Percentiles rank a stretch among this genome's conserved stretches.
phyloP scores from a whole-genome alignment of 2,797 vertebrate species.

The Molossus alvarezi region DNA sequence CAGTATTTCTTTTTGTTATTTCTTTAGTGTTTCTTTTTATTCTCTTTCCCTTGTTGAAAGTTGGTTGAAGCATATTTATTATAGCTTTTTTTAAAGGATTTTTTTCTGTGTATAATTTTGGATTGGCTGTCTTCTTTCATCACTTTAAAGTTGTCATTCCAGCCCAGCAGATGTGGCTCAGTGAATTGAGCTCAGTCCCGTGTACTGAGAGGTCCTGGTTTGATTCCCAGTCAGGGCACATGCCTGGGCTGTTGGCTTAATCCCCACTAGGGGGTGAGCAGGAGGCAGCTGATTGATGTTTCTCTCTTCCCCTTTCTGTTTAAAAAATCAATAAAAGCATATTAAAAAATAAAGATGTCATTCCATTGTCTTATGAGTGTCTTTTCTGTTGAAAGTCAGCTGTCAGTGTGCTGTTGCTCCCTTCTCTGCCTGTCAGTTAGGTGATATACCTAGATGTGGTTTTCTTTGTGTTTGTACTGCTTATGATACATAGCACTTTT shows the following conservation, averaged over 20 bases:
- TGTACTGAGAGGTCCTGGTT: too few relatives aligned
- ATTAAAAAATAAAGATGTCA: not conserved
- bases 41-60: constrained; percentile 50
- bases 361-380: not conserved
- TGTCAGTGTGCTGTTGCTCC: not conserved
- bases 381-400: not conserved
- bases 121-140: not conserved
- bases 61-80: constrained; percentile 57
- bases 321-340: too few relatives aligned
- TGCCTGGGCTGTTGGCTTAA: too few relatives aligned
- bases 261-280: too few relatives aligned
- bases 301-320: too few relatives aligned
- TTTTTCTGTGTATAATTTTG: not conserved
- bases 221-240: too few relatives aligned
- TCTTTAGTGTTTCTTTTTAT: constrained; percentile 48
- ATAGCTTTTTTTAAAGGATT: not conserved
- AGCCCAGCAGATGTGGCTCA: too few relatives aligned
- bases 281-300: too few relatives aligned
- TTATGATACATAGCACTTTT: not conserved
- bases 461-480: not conserved
- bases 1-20: constrained; percentile 38
- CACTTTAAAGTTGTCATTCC: not conserved
- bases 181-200: too few relatives aligned
- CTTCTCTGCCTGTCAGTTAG: not conserved
- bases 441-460: not conserved